These are phyloP conservation scores for Sweltsa coloradensis DNA, from an alignment of 1,140 invertebrate genomes.

Conservation along the genomic window DNA sequence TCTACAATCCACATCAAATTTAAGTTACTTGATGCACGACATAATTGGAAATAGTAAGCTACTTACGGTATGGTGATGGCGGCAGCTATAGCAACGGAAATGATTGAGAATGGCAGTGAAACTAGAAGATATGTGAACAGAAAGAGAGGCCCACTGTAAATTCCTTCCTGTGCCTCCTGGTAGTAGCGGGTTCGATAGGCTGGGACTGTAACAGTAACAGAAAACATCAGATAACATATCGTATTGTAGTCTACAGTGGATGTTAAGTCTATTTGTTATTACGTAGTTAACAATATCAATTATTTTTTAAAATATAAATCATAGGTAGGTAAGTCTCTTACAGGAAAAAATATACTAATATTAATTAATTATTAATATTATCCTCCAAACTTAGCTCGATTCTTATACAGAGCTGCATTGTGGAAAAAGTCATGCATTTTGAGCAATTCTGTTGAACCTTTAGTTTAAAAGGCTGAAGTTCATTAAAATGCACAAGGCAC, in stretches of 20 bases:
- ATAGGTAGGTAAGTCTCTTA: neutral
- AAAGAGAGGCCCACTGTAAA: conserved; percentile 75
- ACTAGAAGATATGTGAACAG: conserved; percentile 66
- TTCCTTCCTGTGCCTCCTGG: conserved; percentile 74
- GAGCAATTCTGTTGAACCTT: too few relatives aligned
- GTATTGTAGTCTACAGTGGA: neutral
- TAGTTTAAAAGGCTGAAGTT: too few relatives aligned
- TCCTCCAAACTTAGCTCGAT: conserved; percentile 1
- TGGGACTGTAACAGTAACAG: conserved; percentile 44
- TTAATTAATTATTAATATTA: neutral
- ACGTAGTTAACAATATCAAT: neutral
- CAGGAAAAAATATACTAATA: neutral
- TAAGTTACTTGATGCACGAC: too few relatives aligned
- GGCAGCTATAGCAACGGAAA: conserved; percentile 48
- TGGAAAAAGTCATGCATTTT: too few relatives aligned
- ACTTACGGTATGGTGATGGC: conserved; percentile 63
- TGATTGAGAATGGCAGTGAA: conserved; percentile 65
- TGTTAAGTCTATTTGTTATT: neutral
- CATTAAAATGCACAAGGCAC: too few relatives aligned
- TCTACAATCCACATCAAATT: too few relatives aligned
- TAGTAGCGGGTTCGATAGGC: conserved; percentile 78
- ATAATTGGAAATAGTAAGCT: conserved; percentile 4
- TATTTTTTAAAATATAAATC: neutral
- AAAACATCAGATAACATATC: too few relatives aligned
- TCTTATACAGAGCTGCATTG: too few relatives aligned